Conservation (phyloP, 2,888 invertebrate genomes). For the Clostera curtula region DNA sequence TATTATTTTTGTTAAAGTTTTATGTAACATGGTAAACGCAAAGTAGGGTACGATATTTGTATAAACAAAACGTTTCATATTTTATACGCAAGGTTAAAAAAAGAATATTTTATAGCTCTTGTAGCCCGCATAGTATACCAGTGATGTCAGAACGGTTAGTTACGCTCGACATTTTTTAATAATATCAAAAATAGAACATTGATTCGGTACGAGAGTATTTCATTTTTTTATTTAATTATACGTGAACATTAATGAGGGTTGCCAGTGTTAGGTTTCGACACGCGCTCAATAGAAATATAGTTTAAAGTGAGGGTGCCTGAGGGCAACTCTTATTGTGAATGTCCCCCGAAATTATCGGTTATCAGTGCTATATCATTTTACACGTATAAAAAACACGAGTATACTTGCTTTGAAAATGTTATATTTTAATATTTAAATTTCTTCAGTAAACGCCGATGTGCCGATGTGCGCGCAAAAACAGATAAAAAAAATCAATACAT, state of each 20-base stretch:
- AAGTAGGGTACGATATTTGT: too few species aligned
- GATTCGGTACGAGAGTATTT: constrained; percentile 17
- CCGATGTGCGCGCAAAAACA: too few species aligned
- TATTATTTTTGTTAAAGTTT: too few species aligned
- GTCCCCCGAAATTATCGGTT: constrained; percentile 51
- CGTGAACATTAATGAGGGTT: constrained; percentile 52
- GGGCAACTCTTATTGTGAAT: constrained; percentile 39
- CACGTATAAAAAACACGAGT: constrained; percentile 34
- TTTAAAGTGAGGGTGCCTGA: constrained; percentile 38
- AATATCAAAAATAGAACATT: constrained; percentile 19
- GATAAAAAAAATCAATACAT: too few species aligned
- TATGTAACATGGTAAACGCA: too few species aligned
- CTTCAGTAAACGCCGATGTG: too few species aligned
- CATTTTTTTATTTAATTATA: constrained; percentile 46
- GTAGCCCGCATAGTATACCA: constrained; percentile 13
- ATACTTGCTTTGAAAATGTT: constrained; percentile 8
- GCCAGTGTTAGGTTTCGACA: constrained; percentile 57
- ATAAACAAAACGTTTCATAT: too few species aligned
- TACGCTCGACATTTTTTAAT: constrained; percentile 24
- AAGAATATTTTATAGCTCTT: constrained; percentile 22
- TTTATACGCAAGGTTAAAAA: too few species aligned
- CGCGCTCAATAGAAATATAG: constrained; percentile 44
- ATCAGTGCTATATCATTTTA: constrained; percentile 53
- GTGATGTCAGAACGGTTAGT: constrained; percentile 32
- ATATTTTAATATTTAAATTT: neutral